A percentile compares a stretch with the other conserved stretches of the same genome.
These are phyloP conservation scores for Eustalomyia histrio DNA, from an alignment of 2,888 invertebrate species.

Conservation along the genomic window DNA sequence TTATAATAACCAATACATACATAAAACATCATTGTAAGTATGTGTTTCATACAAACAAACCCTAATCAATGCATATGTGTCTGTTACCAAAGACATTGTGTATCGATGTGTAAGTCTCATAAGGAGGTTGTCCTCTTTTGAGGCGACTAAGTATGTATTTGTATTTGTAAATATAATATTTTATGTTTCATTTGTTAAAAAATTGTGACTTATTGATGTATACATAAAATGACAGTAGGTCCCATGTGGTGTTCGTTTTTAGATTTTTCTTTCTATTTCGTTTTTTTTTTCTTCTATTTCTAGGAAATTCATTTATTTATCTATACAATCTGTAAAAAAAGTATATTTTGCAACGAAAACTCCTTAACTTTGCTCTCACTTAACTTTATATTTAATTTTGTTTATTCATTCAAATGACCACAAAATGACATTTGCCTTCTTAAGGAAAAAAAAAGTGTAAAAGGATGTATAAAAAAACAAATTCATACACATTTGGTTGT, in stretches of 20 bases:
- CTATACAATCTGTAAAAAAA: conserved; percentile 37
- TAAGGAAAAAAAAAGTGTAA: conserved; percentile 38
- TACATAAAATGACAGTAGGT: conserved; percentile 71
- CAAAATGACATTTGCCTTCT: conserved; percentile 77
- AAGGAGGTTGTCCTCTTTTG: conserved; percentile 8
- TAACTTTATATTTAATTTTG: conserved; percentile 75
- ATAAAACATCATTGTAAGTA: neutral
- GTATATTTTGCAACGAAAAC: neutral
- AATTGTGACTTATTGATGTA: conserved; percentile 69
- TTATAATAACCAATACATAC: neutral
- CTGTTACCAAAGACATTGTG: conserved; percentile 5
- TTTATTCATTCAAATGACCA: conserved; percentile 78
- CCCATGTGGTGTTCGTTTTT: conserved; percentile 71
- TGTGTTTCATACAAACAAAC: conserved; percentile 65
- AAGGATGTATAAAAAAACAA: conserved; percentile 26
- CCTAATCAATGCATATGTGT: conserved; percentile 75
- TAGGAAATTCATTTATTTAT: conserved; percentile 55
- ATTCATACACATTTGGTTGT: conserved; percentile 27
- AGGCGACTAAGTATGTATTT: neutral
- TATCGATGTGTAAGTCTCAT: neutral
- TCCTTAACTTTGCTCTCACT: conserved; percentile 45
- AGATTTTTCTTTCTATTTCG: conserved; percentile 8
- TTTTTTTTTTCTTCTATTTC: conserved; percentile 23
- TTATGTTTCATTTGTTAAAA: conserved; percentile 48
- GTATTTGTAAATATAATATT: neutral